A percentile compares a stretch with the other conserved stretches of the same genome.
Conservation (phyloP, 2,113 vertebrate species). For the Erythrolamprus reginae region DNA sequence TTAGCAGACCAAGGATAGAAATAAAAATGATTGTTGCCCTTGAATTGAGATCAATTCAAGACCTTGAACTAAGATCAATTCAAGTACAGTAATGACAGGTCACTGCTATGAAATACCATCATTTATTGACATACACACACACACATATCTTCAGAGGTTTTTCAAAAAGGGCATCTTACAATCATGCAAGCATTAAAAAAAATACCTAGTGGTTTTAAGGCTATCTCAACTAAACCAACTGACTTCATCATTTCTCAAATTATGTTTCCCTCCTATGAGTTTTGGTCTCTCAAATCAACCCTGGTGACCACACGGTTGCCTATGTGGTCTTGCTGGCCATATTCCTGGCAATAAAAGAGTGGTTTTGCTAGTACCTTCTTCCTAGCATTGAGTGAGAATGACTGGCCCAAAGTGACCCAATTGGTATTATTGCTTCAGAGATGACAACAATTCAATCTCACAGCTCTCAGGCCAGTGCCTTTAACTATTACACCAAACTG, state of each 20-base stretch:
- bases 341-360: neutral
- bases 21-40: neutral
- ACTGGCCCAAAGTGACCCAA: neutral
- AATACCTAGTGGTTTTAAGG: neutral
- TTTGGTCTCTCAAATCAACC: neutral
- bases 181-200: neutral
- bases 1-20: neutral
- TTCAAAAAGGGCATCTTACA: neutral
- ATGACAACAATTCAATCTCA: neutral
- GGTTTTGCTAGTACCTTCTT: neutral
- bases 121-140: neutral
- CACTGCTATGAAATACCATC: neutral
- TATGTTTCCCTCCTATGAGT: neutral
- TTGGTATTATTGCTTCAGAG: neutral
- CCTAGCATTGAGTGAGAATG: neutral
- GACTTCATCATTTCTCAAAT: neutral
- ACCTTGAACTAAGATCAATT: neutral
- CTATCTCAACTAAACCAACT: neutral
- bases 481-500: neutral
- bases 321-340: neutral
- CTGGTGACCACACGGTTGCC: neutral
- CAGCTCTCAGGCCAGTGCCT: neutral
- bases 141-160: neutral
- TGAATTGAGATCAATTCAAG: conserved; percentile 3
- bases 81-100: neutral